These are phyloP conservation scores for Lutjanus campechanus DNA, from an alignment of 2,797 vertebrate species.

Conservation along the genomic window DNA sequence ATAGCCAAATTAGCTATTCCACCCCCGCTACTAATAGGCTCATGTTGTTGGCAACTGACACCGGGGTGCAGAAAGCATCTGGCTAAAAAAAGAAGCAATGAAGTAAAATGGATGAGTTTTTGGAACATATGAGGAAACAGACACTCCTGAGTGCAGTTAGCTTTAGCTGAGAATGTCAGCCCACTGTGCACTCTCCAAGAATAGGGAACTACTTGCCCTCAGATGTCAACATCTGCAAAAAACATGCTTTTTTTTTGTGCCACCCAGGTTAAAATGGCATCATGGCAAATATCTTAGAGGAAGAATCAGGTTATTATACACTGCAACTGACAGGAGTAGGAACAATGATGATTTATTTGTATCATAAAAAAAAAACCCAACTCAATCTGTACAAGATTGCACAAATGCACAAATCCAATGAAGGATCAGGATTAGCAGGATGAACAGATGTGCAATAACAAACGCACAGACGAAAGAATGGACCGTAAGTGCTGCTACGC, in stretches of 20 bases:
- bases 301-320: background rate
- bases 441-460: background rate
- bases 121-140: too few species aligned
- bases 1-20: too few species aligned
- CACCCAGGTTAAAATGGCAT: too few species aligned
- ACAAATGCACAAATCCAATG: background rate
- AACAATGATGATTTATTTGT: background rate
- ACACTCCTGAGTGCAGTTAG: too few species aligned
- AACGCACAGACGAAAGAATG: background rate
- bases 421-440: background rate
- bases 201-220: too few species aligned
- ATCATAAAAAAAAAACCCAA: background rate
- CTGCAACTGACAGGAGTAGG: background rate
- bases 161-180: too few species aligned
- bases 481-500: background rate
- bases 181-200: too few species aligned
- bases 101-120: too few species aligned
- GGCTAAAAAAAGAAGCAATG: too few species aligned
- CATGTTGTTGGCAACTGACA: too few species aligned
- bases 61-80: too few species aligned
- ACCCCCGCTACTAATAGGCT: too few species aligned
- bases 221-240: background rate
- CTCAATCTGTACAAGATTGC: background rate
- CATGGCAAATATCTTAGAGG: background rate
- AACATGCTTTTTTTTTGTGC: background rate